These are phyloP conservation scores for Hippolais icterina DNA, from an alignment of 2,113 vertebrate species.

Conservation along the genomic window DNA sequence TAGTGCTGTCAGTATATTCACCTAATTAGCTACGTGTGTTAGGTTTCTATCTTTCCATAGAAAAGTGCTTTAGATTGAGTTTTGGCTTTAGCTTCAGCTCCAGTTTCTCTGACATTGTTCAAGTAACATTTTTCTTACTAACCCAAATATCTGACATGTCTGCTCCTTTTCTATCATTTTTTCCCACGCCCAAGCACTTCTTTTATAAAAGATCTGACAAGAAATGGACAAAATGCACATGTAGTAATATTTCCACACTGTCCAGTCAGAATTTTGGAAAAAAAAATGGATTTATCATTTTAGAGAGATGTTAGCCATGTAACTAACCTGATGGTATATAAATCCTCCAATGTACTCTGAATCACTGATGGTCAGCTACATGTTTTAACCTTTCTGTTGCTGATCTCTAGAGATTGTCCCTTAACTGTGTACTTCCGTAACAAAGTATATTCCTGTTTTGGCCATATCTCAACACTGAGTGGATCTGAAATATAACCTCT, in stretches of 20 bases:
- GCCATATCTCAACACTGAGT: background rate
- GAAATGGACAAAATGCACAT: background rate
- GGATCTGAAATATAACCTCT: background rate
- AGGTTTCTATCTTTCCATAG: background rate
- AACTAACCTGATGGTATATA: background rate
- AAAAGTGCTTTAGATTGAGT: background rate
- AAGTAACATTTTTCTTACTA: background rate
- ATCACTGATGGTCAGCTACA: background rate
- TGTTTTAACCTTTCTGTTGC: background rate
- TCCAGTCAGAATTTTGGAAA: background rate
- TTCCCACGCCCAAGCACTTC: background rate
- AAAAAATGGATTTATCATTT: background rate
- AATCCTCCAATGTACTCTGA: background rate
- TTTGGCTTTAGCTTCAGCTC: background rate
- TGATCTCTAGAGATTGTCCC: background rate
- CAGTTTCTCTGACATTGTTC: background rate
- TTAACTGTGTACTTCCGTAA: background rate
- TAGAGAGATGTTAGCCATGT: background rate
- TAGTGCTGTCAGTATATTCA: background rate
- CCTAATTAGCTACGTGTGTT: background rate
- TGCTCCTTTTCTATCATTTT: background rate
- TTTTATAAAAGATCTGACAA: background rate
- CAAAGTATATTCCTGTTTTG: background rate
- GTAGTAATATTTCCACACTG: background rate
- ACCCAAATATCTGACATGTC: background rate